These are phyloP conservation scores for Mimachlamys varia DNA, from an alignment of 2,888 invertebrate genomes.

Conservation along the genomic window DNA sequence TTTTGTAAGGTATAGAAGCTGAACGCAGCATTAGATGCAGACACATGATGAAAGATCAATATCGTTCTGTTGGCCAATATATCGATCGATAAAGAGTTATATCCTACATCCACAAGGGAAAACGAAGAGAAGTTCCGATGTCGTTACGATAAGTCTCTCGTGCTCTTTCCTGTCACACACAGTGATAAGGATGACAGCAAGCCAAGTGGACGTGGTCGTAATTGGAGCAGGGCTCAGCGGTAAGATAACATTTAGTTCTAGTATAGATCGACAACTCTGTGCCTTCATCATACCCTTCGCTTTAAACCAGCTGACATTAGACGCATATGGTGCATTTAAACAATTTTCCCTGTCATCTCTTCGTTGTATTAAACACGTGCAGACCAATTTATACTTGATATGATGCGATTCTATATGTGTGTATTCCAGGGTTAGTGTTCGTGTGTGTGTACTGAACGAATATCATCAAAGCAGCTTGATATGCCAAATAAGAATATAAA, in stretches of 20 bases:
- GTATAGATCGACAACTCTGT: neutral
- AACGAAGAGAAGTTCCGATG: neutral
- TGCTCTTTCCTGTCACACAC: neutral
- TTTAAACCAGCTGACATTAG: neutral
- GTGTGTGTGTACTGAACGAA: no score
- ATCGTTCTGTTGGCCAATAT: neutral
- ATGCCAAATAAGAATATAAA: no score
- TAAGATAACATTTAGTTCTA: neutral
- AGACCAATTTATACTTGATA: no score
- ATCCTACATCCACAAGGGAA: neutral
- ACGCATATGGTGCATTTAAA: neutral
- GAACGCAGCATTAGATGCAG: neutral
- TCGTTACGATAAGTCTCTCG: constrained; percentile 3
- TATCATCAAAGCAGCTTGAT: no score
- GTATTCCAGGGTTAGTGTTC: no score
- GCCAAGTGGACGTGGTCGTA: neutral
- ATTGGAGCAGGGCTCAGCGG: constrained; percentile 17
- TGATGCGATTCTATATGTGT: no score
- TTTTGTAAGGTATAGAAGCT: neutral
- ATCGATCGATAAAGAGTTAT: neutral
- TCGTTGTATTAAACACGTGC: no score
- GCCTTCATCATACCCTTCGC: neutral
- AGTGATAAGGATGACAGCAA: constrained; percentile 28
- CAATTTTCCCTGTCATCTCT: no score
- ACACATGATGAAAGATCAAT: neutral